A percentile compares a stretch with the other conserved stretches of the same genome.
Conservation (phyloP, 2,888 invertebrate species). For the Malthinus seriepunctatus region DNA sequence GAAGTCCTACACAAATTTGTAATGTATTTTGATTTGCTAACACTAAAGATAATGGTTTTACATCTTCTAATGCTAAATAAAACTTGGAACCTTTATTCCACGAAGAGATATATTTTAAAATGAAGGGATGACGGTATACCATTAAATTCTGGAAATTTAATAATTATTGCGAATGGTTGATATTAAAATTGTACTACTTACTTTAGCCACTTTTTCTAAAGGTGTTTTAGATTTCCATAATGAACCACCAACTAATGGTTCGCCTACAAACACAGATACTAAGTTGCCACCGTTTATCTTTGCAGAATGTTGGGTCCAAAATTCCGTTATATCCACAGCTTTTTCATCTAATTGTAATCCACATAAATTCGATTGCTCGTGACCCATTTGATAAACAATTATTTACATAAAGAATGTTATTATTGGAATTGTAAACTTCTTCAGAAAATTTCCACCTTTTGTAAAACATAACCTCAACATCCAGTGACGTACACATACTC, state of each 20-base stretch:
- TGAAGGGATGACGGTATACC: constrained; percentile 84
- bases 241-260: constrained; percentile 66
- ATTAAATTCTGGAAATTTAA: constrained; percentile 73
- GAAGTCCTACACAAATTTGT: constrained; percentile 83
- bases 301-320: constrained; percentile 73
- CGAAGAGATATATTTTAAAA: constrained; percentile 79
- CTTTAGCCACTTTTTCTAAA: constrained; percentile 77
- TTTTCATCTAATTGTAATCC: constrained; percentile 77
- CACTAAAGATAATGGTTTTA: constrained; percentile 72
- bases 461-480: no score
- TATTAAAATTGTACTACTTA: constrained; percentile 41
- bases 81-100: constrained; percentile 78
- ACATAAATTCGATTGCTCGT: constrained; percentile 71
- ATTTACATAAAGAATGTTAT: neutral
- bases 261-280: constrained; percentile 77
- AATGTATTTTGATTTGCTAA: constrained; percentile 69
- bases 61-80: constrained; percentile 81
- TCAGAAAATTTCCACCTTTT: no score
- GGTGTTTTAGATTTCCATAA: constrained; percentile 69
- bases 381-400: constrained; percentile 67
- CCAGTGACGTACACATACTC: no score
- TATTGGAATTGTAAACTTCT: no score
- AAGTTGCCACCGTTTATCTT: constrained; percentile 63
- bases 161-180: no score
- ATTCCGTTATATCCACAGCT: constrained; percentile 76